These are phyloP conservation scores for Phylloscopus whistleri DNA, from an alignment of 2,113 vertebrate genomes.

Conservation along the genomic window DNA sequence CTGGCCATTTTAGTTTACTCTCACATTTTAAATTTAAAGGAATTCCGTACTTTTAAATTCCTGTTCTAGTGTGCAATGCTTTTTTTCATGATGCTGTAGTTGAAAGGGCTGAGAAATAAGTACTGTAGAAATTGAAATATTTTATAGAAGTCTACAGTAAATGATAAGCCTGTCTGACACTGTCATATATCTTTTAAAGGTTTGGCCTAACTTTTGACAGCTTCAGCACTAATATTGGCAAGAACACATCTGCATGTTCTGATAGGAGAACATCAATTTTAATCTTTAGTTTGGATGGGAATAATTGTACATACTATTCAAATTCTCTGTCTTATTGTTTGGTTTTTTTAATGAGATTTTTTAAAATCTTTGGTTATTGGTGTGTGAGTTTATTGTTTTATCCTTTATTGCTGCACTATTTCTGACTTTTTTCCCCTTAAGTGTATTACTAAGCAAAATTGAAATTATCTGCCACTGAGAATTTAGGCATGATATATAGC, in stretches of 20 bases:
- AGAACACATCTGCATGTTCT: not conserved
- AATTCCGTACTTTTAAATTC: not conserved
- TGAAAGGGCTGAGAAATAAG: not conserved
- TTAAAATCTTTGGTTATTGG: not conserved
- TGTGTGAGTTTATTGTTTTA: not conserved
- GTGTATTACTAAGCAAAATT: not conserved
- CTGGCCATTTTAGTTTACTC: not conserved
- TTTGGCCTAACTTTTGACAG: not conserved
- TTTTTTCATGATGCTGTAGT: not conserved
- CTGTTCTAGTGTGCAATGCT: not conserved
- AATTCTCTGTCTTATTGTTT: not conserved
- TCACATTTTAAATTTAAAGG: not conserved
- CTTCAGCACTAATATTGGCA: not conserved
- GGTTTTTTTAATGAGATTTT: not conserved
- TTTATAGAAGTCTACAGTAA: not conserved
- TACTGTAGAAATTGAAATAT: not conserved
- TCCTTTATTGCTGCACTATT: not conserved
- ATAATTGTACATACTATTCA: not conserved
- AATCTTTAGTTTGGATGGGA: not conserved
- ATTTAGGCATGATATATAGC: not conserved
- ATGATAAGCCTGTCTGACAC: not conserved
- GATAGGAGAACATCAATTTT: not conserved
- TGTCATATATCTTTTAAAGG: not conserved
- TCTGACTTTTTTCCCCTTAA: not conserved
- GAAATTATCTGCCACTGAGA: not conserved